phyloP scores from a whole-genome alignment of 2,888 invertebrate species.

The Quadroppia sp. region DNA sequence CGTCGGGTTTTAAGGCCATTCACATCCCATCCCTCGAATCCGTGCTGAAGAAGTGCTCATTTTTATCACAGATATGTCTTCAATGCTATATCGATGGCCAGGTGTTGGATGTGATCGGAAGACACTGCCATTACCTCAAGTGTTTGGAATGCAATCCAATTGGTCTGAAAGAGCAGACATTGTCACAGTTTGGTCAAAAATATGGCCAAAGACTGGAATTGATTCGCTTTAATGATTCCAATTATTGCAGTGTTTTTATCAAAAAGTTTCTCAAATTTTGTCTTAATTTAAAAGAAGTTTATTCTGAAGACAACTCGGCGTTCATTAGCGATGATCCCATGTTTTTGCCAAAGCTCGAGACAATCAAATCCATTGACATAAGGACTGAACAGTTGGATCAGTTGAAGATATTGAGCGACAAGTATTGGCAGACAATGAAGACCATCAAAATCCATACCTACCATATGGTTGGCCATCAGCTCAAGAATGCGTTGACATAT shows the following conservation, averaged over 20 bases:
- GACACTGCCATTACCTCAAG: conserved; percentile 11
- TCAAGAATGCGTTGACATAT: conserved; percentile 22
- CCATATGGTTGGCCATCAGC: conserved; percentile 32
- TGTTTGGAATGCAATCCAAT: conserved; percentile 25
- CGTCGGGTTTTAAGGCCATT: conserved; percentile 6
- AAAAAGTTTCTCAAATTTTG: conserved; percentile 26
- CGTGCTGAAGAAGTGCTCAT: conserved; percentile 21
- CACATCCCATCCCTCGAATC: background rate
- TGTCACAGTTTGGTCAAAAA: conserved; percentile 1
- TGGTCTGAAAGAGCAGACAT: conserved; percentile 13
- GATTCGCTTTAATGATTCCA: conserved; percentile 25
- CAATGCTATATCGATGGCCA: conserved; percentile 21
- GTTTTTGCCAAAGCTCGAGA: conserved; percentile 29
- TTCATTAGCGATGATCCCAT: conserved; percentile 7
- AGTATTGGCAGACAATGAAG: conserved; percentile 18
- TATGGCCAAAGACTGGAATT: conserved; percentile 16
- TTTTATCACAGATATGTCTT: background rate
- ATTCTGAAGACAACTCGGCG: conserved; percentile 25
- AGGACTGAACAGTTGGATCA: conserved; percentile 23
- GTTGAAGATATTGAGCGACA: conserved; percentile 26
- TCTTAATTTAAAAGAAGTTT: conserved; percentile 12
- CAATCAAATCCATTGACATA: conserved; percentile 26
- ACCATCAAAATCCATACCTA: conserved; percentile 26
- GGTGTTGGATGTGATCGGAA: background rate
- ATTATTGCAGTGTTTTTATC: conserved; percentile 34